Evolutionary conservation across 2,797 vertebrate species (phyloP).

Genomic region (Labeo calbasu): DNA sequence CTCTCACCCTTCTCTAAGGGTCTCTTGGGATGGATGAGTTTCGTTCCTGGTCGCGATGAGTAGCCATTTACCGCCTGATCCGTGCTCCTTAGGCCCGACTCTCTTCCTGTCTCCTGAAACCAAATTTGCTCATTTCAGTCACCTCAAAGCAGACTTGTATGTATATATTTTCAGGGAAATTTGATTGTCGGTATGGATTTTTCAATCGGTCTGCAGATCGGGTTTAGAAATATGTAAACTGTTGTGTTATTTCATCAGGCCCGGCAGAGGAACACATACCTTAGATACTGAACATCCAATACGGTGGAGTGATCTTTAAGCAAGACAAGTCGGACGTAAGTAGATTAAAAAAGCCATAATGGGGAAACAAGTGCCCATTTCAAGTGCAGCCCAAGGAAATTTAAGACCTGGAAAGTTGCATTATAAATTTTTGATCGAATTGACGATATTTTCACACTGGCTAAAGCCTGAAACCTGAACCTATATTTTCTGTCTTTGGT

Average conservation of each 20-base stretch:
- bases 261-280: slow-evolving; percentile 73
- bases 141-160: slow-evolving; percentile 89
- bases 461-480: slow-evolving; percentile 90
- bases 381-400: slow-evolving; percentile 90
- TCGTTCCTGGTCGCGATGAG: slow-evolving; percentile 80
- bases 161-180: slow-evolving; percentile 92
- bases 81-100: slow-evolving; percentile 79
- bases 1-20: slow-evolving; percentile 79
- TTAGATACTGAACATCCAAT: slow-evolving; percentile 77
- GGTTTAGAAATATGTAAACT: slow-evolving; percentile 91
- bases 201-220: slow-evolving; percentile 87
- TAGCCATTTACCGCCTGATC: slow-evolving; percentile 82
- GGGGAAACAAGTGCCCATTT: slow-evolving; percentile 88
- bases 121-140: slow-evolving; percentile 90
- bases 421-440: slow-evolving; percentile 98
- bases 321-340: slow-evolving; percentile 83
- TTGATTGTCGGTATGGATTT: slow-evolving; percentile 90
- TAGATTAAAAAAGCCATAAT: slow-evolving; percentile 94
- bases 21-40: slow-evolving; percentile 85
- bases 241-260: slow-evolving; percentile 82
- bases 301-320: slow-evolving; percentile 84
- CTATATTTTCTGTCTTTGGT: slow-evolving; percentile 94
- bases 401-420: slow-evolving; percentile 92
- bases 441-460: slow-evolving; percentile 95
- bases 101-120: slow-evolving; percentile 88